A percentile compares a stretch with the other conserved stretches of the same genome.
Conservation (phyloP, 2,113 vertebrate genomes). For the Corapipo altera region DNA sequence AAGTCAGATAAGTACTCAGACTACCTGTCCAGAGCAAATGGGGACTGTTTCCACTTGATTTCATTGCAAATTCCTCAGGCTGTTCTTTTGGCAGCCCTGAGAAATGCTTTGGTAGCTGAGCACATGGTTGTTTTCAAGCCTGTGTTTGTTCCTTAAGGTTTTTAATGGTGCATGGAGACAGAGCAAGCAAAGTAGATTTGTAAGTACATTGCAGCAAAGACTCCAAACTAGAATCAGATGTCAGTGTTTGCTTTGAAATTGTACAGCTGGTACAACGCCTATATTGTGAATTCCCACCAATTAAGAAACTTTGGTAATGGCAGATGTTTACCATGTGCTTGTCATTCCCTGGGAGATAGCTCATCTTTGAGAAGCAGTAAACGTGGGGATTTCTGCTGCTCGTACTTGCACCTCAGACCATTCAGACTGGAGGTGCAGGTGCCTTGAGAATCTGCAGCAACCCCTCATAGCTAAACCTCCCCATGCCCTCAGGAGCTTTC, state of each 20-base stretch:
- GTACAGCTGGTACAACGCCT: background rate
- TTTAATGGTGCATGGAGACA: background rate
- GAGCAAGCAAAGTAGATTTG: background rate
- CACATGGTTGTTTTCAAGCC: background rate
- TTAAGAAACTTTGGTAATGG: background rate
- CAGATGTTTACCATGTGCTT: background rate
- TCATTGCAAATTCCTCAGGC: background rate
- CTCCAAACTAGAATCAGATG: constrained; percentile 40
- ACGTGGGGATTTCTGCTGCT: background rate
- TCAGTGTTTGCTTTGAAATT: background rate
- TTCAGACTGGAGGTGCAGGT: accelerated
- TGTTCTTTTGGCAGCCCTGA: background rate
- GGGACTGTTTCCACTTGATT: constrained; percentile 7
- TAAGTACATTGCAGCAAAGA: background rate
- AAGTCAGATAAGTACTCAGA: background rate
- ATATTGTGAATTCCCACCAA: background rate
- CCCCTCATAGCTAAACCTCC: background rate
- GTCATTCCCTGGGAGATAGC: background rate
- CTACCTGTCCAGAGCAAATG: constrained; percentile 1
- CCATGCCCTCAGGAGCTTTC: accelerated
- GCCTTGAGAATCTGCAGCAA: background rate
- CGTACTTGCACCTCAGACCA: background rate
- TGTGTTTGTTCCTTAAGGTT: constrained; percentile 3
- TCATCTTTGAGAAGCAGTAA: background rate
- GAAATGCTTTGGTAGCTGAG: constrained; percentile 1